These are phyloP conservation scores for Perithous albicinctus DNA, from an alignment of 2,888 invertebrate genomes.

Conservation along the genomic window DNA sequence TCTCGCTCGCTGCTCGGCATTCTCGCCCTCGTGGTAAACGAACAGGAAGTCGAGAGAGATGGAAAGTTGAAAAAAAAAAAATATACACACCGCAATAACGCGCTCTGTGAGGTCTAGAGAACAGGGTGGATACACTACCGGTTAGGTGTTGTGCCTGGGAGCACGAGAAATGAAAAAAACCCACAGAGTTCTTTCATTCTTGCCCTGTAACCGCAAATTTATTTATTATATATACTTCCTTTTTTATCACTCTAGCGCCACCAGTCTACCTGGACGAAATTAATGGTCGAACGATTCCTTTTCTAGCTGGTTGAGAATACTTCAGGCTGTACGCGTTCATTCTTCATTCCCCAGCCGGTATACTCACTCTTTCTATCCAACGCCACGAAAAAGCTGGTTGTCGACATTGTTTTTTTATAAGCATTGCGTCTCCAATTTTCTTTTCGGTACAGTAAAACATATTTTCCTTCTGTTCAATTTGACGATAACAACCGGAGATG, in stretches of 20 bases:
- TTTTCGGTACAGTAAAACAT: neutral
- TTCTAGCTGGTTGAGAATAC: neutral
- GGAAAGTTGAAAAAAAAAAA: slow-evolving; percentile 14
- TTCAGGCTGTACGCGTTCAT: slow-evolving; percentile 25
- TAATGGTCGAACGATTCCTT: slow-evolving; percentile 50
- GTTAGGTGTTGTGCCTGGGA: slow-evolving; percentile 30
- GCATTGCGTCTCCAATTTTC: neutral
- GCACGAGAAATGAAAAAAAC: slow-evolving; percentile 40
- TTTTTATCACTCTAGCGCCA: slow-evolving; percentile 3
- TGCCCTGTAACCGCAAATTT: slow-evolving; percentile 55
- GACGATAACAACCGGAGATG: neutral
- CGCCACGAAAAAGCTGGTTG: neutral
- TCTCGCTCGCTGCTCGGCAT: neutral
- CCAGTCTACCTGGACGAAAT: slow-evolving; percentile 44
- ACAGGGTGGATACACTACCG: slow-evolving; percentile 8
- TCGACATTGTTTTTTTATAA: neutral
- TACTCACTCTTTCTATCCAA: neutral
- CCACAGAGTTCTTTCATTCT: slow-evolving; percentile 25
- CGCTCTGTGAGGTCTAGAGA: neutral
- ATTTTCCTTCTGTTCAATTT: neutral
- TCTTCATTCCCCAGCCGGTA: neutral
- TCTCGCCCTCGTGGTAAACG: slow-evolving; percentile 1
- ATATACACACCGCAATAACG: slow-evolving; percentile 34
- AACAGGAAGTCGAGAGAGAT: neutral
- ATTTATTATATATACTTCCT: slow-evolving; percentile 28